Evolutionary conservation across 2,113 vertebrate genomes (phyloP).

Genomic region (Colossoma macropomum): DNA sequence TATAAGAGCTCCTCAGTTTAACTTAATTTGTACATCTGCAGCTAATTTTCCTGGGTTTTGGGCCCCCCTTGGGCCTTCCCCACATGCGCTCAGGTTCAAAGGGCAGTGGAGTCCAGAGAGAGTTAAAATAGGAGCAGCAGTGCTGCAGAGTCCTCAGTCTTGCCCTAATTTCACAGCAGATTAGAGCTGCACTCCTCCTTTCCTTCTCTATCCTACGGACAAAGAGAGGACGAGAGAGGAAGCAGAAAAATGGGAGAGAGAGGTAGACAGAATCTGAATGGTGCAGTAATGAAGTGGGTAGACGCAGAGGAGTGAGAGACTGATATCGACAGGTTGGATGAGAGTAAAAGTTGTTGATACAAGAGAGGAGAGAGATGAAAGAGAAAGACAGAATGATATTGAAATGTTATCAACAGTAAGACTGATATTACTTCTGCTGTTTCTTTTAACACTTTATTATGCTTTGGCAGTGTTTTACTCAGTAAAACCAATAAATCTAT

Average conservation of each 20-base stretch:
- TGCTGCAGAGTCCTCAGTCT: neutral
- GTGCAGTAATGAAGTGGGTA: neutral
- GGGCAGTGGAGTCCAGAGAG: conserved; percentile 26
- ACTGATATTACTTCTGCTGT: no score
- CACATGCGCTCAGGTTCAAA: conserved; percentile 4
- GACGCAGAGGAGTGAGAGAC: neutral
- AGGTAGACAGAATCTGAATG: neutral
- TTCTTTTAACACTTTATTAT: no score
- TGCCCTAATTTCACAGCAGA: conserved; percentile 44
- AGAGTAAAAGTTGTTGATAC: neutral
- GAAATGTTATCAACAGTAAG: neutral
- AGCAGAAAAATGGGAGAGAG: conserved; percentile 7
- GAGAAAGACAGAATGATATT: neutral
- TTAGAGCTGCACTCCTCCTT: conserved; percentile 15
- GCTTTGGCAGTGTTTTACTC: no score
- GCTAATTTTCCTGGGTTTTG: no score
- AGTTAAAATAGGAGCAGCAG: conserved; percentile 6
- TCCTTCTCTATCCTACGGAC: neutral
- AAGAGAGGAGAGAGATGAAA: neutral
- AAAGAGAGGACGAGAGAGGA: neutral
- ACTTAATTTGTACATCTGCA: no score
- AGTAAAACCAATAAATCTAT: no score
- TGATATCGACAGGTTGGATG: neutral
- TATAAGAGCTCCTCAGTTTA: no score
- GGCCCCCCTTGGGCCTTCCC: neutral